A percentile compares a stretch with the other conserved stretches of the same genome.
Conservation (phyloP, 2,113 vertebrate species). For the Porphyrio hochstetteri region DNA sequence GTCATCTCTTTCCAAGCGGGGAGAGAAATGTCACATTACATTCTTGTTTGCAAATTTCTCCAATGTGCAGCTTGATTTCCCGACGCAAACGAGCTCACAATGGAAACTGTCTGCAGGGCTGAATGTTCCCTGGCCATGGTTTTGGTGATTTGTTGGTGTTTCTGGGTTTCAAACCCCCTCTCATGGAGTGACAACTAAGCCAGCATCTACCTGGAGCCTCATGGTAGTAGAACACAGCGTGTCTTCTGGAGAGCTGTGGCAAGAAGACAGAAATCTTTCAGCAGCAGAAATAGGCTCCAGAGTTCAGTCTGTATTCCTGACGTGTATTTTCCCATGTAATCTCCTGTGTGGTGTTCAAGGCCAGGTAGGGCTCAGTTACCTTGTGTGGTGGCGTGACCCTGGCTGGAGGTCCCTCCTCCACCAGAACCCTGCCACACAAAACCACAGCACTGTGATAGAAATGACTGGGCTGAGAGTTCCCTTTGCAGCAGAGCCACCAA, state of each 20-base stretch:
- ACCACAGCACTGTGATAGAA: background rate
- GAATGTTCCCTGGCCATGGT: background rate
- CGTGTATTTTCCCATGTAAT: background rate
- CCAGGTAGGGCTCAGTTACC: background rate
- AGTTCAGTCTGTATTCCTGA: background rate
- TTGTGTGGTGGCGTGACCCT: too few species aligned
- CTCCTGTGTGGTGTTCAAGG: background rate
- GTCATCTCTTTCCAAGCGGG: background rate
- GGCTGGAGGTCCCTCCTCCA: too few species aligned
- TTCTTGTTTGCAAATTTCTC: slow-evolving; percentile 20
- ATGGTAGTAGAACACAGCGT: background rate
- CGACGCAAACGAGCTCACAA: background rate
- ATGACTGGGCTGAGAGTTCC: background rate
- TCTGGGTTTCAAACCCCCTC: background rate
- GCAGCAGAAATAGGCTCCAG: background rate
- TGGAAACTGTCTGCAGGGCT: background rate
- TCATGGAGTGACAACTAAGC: background rate
- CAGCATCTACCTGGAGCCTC: background rate
- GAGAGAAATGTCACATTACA: slow-evolving; percentile 30
- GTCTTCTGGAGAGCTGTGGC: background rate
- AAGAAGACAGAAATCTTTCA: background rate
- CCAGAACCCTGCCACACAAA: too few species aligned
- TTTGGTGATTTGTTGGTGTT: background rate
- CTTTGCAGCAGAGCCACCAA: background rate
- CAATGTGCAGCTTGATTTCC: background rate